These are phyloP conservation scores for Matsumurasca onukii DNA, from an alignment of 1,140 invertebrate genomes.

Conservation along the genomic window DNA sequence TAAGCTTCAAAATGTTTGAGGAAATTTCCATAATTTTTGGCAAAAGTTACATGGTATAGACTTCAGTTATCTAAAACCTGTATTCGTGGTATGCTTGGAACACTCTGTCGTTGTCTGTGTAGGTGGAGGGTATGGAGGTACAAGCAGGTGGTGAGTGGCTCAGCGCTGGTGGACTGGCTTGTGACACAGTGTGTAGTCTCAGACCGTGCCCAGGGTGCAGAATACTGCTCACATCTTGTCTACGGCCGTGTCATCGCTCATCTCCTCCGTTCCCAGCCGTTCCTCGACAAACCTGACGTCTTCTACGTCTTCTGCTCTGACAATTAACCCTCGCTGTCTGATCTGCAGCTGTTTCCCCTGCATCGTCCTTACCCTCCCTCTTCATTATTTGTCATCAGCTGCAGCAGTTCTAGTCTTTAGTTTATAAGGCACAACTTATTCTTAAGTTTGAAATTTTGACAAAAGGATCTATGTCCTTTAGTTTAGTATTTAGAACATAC, in stretches of 20 bases:
- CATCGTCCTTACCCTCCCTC: not conserved
- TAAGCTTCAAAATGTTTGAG: too few relatives aligned
- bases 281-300: conserved; percentile 47
- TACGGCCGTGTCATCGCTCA: conserved; percentile 82
- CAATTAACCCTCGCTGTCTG: conserved; percentile 21
- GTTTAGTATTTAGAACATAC: too few relatives aligned
- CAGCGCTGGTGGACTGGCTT: conserved; percentile 84
- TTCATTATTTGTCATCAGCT: conserved; percentile 4
- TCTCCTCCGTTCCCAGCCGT: conserved; percentile 78
- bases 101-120: too few relatives aligned
- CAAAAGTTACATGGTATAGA: too few relatives aligned
- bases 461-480: too few relatives aligned
- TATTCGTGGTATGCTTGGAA: too few relatives aligned
- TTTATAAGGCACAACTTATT: too few relatives aligned
- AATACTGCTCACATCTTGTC: conserved; percentile 80
- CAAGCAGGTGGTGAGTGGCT: conserved; percentile 77
- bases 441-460: too few relatives aligned
- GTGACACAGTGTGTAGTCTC: conserved; percentile 72
- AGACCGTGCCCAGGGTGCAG: conserved; percentile 72
- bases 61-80: too few relatives aligned
- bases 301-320: not conserved
- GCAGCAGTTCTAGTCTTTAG: too few relatives aligned
- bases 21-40: too few relatives aligned
- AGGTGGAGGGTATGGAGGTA: conserved; percentile 74
- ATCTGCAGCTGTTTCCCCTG: conserved; percentile 5